Percentiles rank a stretch among this genome's conserved stretches.
Evolutionary conservation across 2,888 invertebrate genomes (phyloP).

Genomic region (Carcina quercana): DNA sequence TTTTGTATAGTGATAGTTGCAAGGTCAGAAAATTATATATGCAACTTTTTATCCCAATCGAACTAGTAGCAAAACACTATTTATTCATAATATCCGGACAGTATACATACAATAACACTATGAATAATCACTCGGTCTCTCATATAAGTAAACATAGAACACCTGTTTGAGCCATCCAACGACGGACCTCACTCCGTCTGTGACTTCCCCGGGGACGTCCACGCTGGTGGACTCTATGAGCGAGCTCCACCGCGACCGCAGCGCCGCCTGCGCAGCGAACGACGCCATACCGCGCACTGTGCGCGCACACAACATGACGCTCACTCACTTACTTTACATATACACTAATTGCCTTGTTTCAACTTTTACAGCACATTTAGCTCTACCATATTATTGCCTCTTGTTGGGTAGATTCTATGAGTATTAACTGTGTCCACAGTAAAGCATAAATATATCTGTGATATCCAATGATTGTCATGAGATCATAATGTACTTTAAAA

Average conservation of each 20-base stretch:
- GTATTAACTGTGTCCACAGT: not conserved
- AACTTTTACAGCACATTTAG: not conserved
- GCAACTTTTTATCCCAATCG: too few species aligned
- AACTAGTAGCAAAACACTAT: too few species aligned
- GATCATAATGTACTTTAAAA: not conserved
- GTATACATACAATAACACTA: too few species aligned
- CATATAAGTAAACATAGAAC: slow-evolving; percentile 27
- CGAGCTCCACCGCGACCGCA: slow-evolving; percentile 82
- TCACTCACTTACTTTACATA: too few species aligned
- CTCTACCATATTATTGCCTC: not conserved
- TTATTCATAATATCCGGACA: too few species aligned
- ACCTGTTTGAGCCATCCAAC: slow-evolving; percentile 91
- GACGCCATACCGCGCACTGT: slow-evolving; percentile 74
- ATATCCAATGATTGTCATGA: not conserved
- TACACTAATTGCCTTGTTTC: not conserved
- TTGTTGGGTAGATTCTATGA: not conserved
- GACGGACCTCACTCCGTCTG: slow-evolving; percentile 83
- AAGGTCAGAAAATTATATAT: too few species aligned
- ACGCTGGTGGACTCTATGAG: slow-evolving; percentile 81
- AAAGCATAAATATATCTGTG: not conserved
- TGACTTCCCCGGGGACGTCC: slow-evolving; percentile 78
- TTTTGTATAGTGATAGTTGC: too few species aligned
- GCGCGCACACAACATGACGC: slow-evolving; percentile 43
- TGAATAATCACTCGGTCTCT: too few species aligned
- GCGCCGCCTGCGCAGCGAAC: slow-evolving; percentile 80